Percentiles rank a stretch among this genome's conserved stretches.
These are phyloP conservation scores for Netelia virgata DNA, from an alignment of 2,888 invertebrate genomes.

Conservation along the genomic window DNA sequence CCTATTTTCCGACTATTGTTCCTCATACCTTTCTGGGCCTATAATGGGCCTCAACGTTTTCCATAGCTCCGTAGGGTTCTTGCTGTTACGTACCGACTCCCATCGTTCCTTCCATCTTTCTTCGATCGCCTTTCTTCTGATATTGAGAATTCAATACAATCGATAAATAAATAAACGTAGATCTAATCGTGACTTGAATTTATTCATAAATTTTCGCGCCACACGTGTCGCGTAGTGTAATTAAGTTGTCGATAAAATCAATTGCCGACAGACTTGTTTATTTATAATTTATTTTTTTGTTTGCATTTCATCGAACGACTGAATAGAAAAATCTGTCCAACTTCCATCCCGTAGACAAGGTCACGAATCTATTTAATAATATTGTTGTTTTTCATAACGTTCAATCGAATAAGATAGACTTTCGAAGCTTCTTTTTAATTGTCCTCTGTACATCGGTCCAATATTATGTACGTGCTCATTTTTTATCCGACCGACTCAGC, in stretches of 20 bases:
- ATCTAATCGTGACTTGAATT: background rate
- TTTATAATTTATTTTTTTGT: slow-evolving; percentile 26
- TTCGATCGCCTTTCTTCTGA: too few relatives aligned
- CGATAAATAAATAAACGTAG: background rate
- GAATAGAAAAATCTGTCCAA: background rate
- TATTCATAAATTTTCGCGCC: background rate
- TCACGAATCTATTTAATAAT: slow-evolving; percentile 7
- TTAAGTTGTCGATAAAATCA: background rate
- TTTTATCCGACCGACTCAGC: background rate
- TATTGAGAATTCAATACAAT: background rate
- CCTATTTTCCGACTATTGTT: too few relatives aligned
- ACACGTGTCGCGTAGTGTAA: background rate
- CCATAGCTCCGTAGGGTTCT: too few relatives aligned
- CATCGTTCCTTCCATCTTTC: too few relatives aligned
- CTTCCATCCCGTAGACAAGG: slow-evolving; percentile 8
- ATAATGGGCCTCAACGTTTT: too few relatives aligned
- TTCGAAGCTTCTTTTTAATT: slow-evolving; percentile 26
- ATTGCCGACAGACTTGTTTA: background rate
- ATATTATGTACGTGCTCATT: slow-evolving; percentile 27
- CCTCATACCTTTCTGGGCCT: too few relatives aligned
- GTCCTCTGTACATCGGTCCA: background rate
- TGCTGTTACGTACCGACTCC: too few relatives aligned
- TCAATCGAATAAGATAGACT: background rate
- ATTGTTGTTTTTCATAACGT: background rate
- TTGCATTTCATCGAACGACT: slow-evolving; percentile 1